A percentile compares a stretch with the other conserved stretches of the same genome.
Conservation (phyloP, 2,113 vertebrate species). For the Dromiciops gliroides region DNA sequence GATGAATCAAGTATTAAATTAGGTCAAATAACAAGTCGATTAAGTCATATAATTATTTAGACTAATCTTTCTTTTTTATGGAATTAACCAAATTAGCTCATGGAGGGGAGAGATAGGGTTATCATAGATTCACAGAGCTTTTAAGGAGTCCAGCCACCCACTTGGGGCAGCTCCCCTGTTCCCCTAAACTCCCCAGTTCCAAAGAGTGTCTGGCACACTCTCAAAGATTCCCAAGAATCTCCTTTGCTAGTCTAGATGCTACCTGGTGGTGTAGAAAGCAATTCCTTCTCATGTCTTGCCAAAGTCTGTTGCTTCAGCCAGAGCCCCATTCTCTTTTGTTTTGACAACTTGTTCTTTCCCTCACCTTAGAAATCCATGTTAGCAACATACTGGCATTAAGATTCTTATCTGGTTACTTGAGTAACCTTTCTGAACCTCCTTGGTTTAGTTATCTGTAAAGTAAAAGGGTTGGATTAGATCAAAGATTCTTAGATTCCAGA, state of each 20-base stretch:
- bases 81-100: neutral
- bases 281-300: neutral
- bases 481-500: neutral
- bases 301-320: neutral
- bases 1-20: neutral
- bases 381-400: neutral
- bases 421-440: neutral
- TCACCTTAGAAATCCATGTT: neutral
- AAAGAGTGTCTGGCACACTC: neutral
- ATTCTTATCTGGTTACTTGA: neutral
- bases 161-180: neutral
- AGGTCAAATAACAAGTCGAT: neutral
- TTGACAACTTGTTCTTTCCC: neutral
- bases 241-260: neutral
- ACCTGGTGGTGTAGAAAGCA: neutral
- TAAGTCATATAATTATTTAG: neutral
- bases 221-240: neutral
- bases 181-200: neutral
- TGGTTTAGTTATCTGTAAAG: slow-evolving; percentile 20
- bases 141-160: neutral
- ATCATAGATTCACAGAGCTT: neutral
- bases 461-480: neutral
- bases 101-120: neutral
- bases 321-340: neutral
- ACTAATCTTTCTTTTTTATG: neutral